Base-by-base conservation (phyloP, 2,797 vertebrate genomes). In the Anas capensis region DNA sequence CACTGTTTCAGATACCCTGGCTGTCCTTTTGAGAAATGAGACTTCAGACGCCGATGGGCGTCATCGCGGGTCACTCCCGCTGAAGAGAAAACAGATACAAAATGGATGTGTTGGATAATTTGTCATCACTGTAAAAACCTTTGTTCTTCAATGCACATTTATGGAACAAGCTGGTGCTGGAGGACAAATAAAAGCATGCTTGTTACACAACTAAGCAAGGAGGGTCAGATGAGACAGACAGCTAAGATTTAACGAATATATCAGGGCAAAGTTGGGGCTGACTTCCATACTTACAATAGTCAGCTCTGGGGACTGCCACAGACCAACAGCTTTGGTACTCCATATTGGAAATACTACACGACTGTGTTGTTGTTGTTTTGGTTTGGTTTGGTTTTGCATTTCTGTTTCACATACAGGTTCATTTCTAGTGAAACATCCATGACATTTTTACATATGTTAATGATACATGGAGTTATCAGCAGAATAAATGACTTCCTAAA, bases 41-140 rank as follows among this genome's bases (percentile, higher is more conserved):
- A 79, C 57, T 79, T 82, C 64, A 70, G 34, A 44, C 62, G 40
- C 34, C 72, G 26, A 40, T 13, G 38, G 20, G 29, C 17, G 20
- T 46, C 42, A 76, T 58, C 34, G 8, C 0, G 0, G 40, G 36
- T 49, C 7, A 3, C 64, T 92, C 65, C 51, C 38, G 0, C 29
- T 1, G 5, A 54, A 90, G 33, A 62, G 29, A 84, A 92, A 90
- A 76, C 3, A 77, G 51, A 46, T 56, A 51, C 1, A 17, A 93
- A 93, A 81, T 48, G 93, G 96, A 95, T 86, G 91, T 0, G 95
- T 97, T 98, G 98, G 98, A 98, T 98, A 98, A 98, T 98, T 97
- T 95, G 97, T 97, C 98, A 98, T 97, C 96, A 97, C 97, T 14
- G 94, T 82, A 89, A 95, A 96, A 88, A 91, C 86, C 64, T 66